Percentiles rank a stretch among this genome's conserved stretches.
Evolutionary conservation across 2,113 vertebrate species (phyloP).

Genomic region (Falco punctatus): DNA sequence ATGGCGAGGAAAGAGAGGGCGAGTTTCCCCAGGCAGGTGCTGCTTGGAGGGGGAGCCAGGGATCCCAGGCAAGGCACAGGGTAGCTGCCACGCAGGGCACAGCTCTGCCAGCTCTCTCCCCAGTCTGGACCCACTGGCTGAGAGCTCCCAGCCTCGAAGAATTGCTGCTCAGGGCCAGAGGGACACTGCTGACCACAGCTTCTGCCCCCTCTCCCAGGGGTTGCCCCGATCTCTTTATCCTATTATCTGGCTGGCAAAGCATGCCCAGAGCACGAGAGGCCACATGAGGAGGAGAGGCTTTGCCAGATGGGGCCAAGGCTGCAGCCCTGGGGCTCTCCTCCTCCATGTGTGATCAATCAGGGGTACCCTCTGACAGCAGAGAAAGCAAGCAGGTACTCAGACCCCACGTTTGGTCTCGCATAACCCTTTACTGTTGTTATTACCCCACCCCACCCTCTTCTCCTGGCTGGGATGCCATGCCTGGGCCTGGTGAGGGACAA

Average conservation of each 20-base stretch:
- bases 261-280: not conserved
- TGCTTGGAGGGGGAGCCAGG: not conserved
- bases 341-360: not conserved
- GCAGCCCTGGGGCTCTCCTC: not conserved
- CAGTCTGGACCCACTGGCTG: not conserved
- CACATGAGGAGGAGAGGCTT: not conserved
- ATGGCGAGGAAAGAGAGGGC: not conserved
- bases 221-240: not conserved
- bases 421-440: accelerated
- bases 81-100: accelerated
- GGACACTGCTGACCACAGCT: not conserved
- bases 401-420: accelerated
- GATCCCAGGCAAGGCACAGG: not conserved
- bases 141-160: not conserved
- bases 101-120: not conserved
- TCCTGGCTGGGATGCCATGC: not conserved
- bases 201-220: not conserved
- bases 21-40: no score
- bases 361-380: not conserved
- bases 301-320: not conserved
- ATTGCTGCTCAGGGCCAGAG: not conserved
- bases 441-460: accelerated
- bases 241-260: not conserved
- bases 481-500: not conserved
- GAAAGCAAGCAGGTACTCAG: not conserved